phyloP scores from a whole-genome alignment of 2,888 invertebrate genomes.

The Yponomeuta malinellus region DNA sequence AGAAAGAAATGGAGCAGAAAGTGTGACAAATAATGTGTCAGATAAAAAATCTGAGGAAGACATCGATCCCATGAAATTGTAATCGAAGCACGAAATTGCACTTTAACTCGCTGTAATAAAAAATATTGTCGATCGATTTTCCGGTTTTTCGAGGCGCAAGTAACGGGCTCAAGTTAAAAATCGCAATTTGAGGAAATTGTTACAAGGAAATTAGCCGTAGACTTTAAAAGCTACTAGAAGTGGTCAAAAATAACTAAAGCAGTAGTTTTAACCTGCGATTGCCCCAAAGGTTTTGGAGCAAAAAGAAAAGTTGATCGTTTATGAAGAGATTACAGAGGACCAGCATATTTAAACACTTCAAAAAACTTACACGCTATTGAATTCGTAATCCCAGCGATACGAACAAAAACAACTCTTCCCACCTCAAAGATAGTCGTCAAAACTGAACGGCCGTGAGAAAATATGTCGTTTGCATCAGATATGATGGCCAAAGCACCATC shows the following conservation, averaged over 20 bases:
- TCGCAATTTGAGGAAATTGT: conserved; percentile 11
- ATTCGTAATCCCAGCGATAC: not conserved
- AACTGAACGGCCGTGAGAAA: not conserved
- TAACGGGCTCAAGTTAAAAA: conserved; percentile 4
- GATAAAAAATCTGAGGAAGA: not conserved
- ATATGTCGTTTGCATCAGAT: conserved; percentile 15
- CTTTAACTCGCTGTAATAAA: not conserved
- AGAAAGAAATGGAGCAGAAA: not conserved
- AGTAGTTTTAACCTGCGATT: no score
- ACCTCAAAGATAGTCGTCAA: not conserved
- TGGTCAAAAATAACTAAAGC: no score
- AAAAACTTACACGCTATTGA: not conserved
- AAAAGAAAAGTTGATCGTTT: not conserved
- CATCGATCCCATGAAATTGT: not conserved
- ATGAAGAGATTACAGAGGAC: not conserved
- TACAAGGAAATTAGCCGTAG: conserved; percentile 6
- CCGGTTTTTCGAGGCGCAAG: not conserved
- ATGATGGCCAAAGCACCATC: conserved; percentile 10
- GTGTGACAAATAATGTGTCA: not conserved
- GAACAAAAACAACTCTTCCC: not conserved
- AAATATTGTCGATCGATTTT: not conserved
- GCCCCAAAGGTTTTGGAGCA: no score
- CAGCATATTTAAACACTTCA: not conserved
- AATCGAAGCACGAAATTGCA: not conserved
- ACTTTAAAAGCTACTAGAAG: not conserved